Base-by-base conservation (phyloP, 2,888 invertebrate species). In the Aporophyla lueneburgensis region DNA sequence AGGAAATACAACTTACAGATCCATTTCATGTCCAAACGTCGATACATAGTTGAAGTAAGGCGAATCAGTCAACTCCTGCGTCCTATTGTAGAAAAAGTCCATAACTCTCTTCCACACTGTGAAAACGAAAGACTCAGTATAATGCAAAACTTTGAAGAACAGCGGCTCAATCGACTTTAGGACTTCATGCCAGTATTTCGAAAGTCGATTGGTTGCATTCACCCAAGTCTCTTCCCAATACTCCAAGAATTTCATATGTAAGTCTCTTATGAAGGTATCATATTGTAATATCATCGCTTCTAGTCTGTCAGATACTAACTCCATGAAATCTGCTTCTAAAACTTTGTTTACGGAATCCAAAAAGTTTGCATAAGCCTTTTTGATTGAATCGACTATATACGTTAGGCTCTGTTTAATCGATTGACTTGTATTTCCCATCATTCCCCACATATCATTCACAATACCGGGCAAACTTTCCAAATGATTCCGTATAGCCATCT, bases 341-440 rank as follows among this genome's bases (percentile, higher is more conserved):
- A 98, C 95, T 21, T 97, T 97, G 78, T 97, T 97, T 0, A 98
- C 96, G 5, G 98, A 97, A 43, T 98, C 97, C 14, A 98, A 95
- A 24, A 98, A 96, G 88, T 98, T 98, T 43, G 97, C 97, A 89
- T 98, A 98, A 0, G 98, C 98, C 61, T 94, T 96, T 90, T 98
- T 98, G 0, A 98, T 96, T 78, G 97, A 97, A 80, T 98, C 98
- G 0, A 98, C 97, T 0, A 98, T 97, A 97, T 98, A 98, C 0
- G 97, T 94, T 16, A 98, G 95, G 84, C 98, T 98, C 83, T 98
- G 97, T 66, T 98, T 97, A 33, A 98, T 97, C 0, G 98, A 98
- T 85, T 98, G 97, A 14, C 98, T 98, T 0, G 98, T 98, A 72
- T 98, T 98, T 0, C 98, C 98, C 98, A 98, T 98, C 87, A 98